Evolutionary conservation across 2,113 vertebrate genomes (phyloP).

Genomic region (Scolopax mira): DNA sequence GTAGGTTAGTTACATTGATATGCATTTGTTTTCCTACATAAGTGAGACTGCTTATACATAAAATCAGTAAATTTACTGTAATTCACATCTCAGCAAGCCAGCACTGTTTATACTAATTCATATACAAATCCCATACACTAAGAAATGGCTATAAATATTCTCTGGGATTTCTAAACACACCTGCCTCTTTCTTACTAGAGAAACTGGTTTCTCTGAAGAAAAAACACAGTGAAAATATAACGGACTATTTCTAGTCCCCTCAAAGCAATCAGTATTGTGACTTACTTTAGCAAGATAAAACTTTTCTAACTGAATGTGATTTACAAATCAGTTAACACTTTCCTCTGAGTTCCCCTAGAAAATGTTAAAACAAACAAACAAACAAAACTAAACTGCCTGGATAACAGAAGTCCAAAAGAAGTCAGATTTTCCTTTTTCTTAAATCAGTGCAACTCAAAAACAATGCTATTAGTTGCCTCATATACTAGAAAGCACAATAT

Average conservation of each 20-base stretch:
- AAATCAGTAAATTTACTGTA: not conserved
- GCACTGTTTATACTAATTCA: not conserved
- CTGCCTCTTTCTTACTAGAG: not conserved
- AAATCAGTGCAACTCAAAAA: not conserved
- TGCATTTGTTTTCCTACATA: not conserved
- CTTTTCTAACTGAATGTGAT: not conserved
- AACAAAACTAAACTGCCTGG: not conserved
- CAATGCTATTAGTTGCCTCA: not conserved
- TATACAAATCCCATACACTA: not conserved
- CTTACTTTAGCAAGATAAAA: not conserved
- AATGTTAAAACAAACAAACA: not conserved
- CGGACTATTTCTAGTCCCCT: not conserved
- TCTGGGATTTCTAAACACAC: not conserved
- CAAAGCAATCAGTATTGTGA: not conserved
- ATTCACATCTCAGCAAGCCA: not conserved
- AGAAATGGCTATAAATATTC: slow-evolving; percentile 11
- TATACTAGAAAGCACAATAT: not conserved
- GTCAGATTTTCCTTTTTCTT: not conserved
- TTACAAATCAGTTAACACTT: not conserved
- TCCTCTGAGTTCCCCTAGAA: not conserved
- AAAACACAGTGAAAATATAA: not conserved
- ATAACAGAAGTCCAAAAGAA: not conserved
- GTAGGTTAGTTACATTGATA: not conserved
- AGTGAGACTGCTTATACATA: not conserved
- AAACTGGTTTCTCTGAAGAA: no score